Evolutionary conservation across 2,797 vertebrate genomes (phyloP).

Genomic region (Molossus molossus): DNA sequence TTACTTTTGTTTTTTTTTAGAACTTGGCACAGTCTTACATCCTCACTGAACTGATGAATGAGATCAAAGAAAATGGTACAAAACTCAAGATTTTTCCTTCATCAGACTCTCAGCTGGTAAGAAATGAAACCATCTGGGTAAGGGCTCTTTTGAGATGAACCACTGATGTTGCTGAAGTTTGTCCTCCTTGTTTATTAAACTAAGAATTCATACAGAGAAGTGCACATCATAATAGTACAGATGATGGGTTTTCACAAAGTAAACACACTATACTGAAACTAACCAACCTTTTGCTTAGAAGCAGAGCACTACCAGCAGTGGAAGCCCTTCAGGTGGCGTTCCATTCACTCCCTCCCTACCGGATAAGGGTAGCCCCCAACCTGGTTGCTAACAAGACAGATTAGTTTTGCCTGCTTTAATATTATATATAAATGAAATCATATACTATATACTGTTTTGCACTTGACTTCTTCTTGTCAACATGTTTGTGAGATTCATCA

Average conservation of each 20-base stretch:
- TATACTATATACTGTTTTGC: neutral
- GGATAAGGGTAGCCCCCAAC: neutral
- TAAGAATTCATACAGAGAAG: neutral
- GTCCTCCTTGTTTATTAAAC: neutral
- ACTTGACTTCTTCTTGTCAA: neutral
- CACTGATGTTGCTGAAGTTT: neutral
- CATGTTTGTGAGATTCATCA: neutral
- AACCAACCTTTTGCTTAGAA: neutral
- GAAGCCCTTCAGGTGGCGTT: neutral
- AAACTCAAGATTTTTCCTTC: conserved; percentile 95
- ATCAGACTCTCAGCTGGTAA: conserved; percentile 92
- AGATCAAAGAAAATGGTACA: conserved; percentile 96
- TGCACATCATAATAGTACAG: neutral
- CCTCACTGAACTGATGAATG: conserved; percentile 96
- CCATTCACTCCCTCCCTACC: neutral
- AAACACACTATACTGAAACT: neutral
- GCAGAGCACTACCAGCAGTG: neutral
- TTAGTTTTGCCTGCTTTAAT: neutral
- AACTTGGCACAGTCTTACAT: conserved; percentile 98
- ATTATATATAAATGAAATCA: neutral
- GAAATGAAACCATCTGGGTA: neutral
- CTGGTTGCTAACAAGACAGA: neutral
- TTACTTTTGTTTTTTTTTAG: conserved; percentile 88
- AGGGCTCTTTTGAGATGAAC: neutral
- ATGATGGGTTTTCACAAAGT: neutral